Base-by-base conservation (phyloP, 2,888 invertebrate species). In the Xestia rhomboidea region DNA sequence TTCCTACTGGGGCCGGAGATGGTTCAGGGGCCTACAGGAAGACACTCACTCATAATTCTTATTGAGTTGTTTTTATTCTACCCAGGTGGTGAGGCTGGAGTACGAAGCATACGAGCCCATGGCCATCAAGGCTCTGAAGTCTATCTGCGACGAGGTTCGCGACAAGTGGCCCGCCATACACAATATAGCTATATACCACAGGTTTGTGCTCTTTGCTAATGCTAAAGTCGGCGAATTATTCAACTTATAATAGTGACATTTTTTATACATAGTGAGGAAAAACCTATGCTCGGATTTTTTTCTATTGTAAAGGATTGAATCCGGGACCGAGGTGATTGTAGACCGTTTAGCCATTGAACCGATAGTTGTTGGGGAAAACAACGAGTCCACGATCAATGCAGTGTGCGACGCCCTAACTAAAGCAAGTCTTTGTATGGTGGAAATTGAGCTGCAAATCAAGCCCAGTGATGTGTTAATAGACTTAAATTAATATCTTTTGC, bases 21-120 rank as follows among this genome's bases (percentile, higher is more conserved):
- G n/a, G n/a, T n/a, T n/a, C n/a, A n/a, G n/a, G n/a, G n/a, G n/a
- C n/a, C n/a, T n/a, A n/a, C n/a, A n/a, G n/a, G n/a, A n/a, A n/a
- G n/a, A n/a, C n/a, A n/a, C n/a, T n/a, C n/a, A n/a, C n/a, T n/a
- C n/a, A n/a, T n/a, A n/a, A n/a, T n/a, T n/a, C 0, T 2, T 63
- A 57, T 46, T n/a, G 2, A n/a, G 10, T 13, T 18, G 0, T 79
- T 73, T 44, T 83, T 3, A 83, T 82, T 60, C 15, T 82, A 81
- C 91, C 3, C 92, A 98, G 97, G 99, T 99, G n/a, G 85, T 98
- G n/a, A 97, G 97, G 76, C 96, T 99, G 72, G 98, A 99, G 91
- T 99, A 99, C 95, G 99, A 99, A 95, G 99, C 99, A 0, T 99
- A 99, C 92, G 98, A 98, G 89, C 97, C 98, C 2, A 99, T 99